Evolutionary conservation across 1,140 invertebrate genomes (phyloP).

Genomic region (Chrysoperla carnea): DNA sequence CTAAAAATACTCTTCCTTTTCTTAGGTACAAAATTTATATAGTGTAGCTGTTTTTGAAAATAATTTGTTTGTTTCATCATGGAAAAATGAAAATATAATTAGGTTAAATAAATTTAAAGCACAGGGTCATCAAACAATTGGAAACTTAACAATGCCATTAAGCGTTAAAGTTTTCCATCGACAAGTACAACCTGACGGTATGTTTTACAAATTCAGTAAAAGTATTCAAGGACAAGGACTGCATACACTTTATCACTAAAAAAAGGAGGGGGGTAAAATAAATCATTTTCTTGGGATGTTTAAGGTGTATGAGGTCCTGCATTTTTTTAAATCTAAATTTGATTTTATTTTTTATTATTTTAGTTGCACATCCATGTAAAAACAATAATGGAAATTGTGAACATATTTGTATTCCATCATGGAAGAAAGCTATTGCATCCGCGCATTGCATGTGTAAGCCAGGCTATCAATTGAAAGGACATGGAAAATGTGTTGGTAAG

Average conservation of each 20-base stretch:
- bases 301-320: too few relatives aligned
- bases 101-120: conserved; percentile 34
- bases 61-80: conserved; percentile 44
- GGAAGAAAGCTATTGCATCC: conserved; percentile 28
- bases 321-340: too few relatives aligned
- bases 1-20: too few relatives aligned
- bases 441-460: conserved; percentile 49
- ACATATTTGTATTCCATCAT: conserved; percentile 50
- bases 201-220: conserved; percentile 13
- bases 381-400: conserved; percentile 49
- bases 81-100: conserved; percentile 41
- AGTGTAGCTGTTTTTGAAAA: conserved; percentile 53
- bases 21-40: conserved; percentile 45
- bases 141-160: conserved; percentile 33
- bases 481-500: conserved; percentile 39
- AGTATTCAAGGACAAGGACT: too few relatives aligned
- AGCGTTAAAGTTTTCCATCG: conserved; percentile 52
- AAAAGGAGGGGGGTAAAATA: too few relatives aligned
- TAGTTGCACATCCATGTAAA: conserved; percentile 52
- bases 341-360: too few relatives aligned
- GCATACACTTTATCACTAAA: too few relatives aligned
- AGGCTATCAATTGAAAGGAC: conserved; percentile 39
- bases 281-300: too few relatives aligned
- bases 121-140: conserved; percentile 21
- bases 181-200: conserved; percentile 50